phyloP scores from a whole-genome alignment of 2,888 invertebrate species.

The Sinhomidia bicolor region DNA sequence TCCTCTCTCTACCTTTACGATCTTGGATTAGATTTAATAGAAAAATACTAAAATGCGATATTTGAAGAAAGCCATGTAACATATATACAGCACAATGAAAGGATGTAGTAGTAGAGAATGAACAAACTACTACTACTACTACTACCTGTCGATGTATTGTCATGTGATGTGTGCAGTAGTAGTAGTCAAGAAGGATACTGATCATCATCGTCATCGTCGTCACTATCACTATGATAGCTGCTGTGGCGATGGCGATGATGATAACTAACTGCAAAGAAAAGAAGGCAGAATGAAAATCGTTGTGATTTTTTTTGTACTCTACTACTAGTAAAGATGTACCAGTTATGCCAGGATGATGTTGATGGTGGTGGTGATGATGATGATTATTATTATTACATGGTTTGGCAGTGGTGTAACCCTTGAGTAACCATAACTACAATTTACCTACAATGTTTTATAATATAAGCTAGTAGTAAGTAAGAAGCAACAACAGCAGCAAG shows the following conservation, averaged over 20 bases:
- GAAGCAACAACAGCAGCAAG: neutral
- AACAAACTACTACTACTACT: no score
- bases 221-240: neutral
- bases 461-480: neutral
- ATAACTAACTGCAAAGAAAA: neutral
- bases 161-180: neutral
- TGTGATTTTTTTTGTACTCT: slow-evolving; percentile 13
- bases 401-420: slow-evolving; percentile 44
- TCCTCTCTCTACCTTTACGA: neutral
- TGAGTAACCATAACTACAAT: slow-evolving; percentile 41
- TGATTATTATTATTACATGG: slow-evolving; percentile 11
- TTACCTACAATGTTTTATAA: neutral
- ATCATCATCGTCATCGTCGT: neutral
- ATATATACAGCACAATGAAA: neutral
- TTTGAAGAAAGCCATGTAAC: neutral
- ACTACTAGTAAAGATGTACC: neutral
- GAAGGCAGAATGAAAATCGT: slow-evolving; percentile 11
- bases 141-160: neutral
- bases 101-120: neutral
- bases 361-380: neutral
- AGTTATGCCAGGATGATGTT: neutral
- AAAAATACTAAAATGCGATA: neutral
- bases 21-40: neutral
- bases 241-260: neutral
- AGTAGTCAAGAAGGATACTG: neutral